Percentiles rank a stretch among this genome's conserved stretches.
Conservation (phyloP, 2,797 vertebrate species). For the Eulemur mongoz region DNA sequence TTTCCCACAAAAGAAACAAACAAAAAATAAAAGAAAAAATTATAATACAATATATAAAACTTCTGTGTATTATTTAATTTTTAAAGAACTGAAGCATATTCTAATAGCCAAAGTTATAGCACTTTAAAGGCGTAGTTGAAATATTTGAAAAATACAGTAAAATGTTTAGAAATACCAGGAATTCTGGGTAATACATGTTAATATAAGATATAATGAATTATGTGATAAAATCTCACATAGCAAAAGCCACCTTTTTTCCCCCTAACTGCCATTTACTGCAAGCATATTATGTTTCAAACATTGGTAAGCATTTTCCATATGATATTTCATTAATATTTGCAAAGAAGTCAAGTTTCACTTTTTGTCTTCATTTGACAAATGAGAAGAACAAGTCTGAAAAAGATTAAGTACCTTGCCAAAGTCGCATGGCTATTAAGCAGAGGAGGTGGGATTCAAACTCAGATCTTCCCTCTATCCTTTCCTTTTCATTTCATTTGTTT, state of each 20-base stretch:
- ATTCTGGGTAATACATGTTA: neutral
- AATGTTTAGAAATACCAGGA: neutral
- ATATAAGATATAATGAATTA: neutral
- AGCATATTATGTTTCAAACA: neutral
- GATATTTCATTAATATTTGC: neutral
- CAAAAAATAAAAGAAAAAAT: neutral
- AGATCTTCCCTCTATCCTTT: neutral
- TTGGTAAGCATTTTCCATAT: constrained; percentile 4
- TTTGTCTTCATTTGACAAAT: neutral
- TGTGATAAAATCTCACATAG: neutral
- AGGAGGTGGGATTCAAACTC: neutral
- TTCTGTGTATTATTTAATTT: neutral
- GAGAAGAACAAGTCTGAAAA: neutral
- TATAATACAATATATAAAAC: neutral
- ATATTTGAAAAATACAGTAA: neutral
- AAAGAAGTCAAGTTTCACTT: neutral
- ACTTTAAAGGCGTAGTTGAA: neutral
- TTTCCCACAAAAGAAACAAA: neutral
- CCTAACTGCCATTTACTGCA: neutral
- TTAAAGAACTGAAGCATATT: constrained; percentile 5
- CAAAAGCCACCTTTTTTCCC: neutral
- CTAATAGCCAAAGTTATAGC: neutral
- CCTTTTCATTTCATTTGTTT: neutral
- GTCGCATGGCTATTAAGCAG: neutral
- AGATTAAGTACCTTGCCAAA: neutral